Evolutionary conservation across 2,888 invertebrate species (phyloP).

Genomic region (Odontocolon sp.): DNA sequence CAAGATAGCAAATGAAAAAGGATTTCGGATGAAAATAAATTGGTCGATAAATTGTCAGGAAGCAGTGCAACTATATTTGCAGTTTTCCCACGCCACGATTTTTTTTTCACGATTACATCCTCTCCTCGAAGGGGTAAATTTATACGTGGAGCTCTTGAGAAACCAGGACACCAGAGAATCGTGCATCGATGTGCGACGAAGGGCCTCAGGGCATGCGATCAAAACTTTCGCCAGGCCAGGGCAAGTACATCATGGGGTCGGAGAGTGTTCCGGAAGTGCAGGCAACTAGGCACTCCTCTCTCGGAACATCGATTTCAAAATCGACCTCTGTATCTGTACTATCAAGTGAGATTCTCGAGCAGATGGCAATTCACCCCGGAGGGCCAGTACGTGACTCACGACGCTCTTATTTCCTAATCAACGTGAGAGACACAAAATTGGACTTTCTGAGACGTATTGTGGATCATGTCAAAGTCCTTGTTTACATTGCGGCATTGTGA

Average conservation of each 20-base stretch:
- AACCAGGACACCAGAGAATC: constrained; percentile 28
- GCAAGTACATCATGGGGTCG: constrained; percentile 21
- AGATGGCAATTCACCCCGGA: constrained; percentile 39
- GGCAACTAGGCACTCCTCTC: constrained; percentile 14
- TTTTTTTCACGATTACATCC: constrained; percentile 7
- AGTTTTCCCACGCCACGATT: constrained; percentile 14
- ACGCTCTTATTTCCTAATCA: constrained; percentile 36
- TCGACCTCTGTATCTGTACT: constrained; percentile 22
- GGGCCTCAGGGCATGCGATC: constrained; percentile 30
- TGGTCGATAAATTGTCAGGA: too few species aligned
- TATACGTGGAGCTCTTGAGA: constrained; percentile 10
- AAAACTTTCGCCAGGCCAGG: constrained; percentile 51
- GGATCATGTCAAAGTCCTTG: constrained; percentile 4
- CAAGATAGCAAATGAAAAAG: too few species aligned
- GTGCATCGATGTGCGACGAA: constrained; percentile 48
- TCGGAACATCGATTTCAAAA: constrained; percentile 30
- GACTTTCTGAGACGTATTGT: not conserved
- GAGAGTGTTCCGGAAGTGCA: constrained; percentile 53
- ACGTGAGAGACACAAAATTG: not conserved
- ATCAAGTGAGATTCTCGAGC: constrained; percentile 7
- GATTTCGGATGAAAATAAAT: too few species aligned
- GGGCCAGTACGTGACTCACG: constrained; percentile 50
- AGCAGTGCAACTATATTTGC: too few species aligned
- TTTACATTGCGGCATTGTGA: constrained; percentile 2
- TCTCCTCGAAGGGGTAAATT: constrained; percentile 16